A percentile compares a stretch with the other conserved stretches of the same genome.
Conservation (phyloP, 2,797 vertebrate genomes). For the Leptatherina wallacei region DNA sequence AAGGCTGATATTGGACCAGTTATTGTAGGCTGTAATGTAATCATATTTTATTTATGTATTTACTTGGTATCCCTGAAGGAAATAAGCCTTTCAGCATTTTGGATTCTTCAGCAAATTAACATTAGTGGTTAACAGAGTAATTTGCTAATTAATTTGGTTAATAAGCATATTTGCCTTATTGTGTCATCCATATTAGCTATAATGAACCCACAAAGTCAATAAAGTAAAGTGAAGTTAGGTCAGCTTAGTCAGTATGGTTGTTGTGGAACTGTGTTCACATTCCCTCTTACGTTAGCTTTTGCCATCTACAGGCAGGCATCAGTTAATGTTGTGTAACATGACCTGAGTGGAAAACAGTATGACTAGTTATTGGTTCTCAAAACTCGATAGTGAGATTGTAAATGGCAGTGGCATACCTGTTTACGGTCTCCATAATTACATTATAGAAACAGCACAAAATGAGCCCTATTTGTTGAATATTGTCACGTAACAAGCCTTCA, state of each 20-base stretch:
- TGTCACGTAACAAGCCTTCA: background rate
- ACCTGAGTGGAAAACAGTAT: background rate
- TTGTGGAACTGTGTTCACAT: background rate
- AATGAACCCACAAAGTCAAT: background rate
- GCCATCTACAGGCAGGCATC: background rate
- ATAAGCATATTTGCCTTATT: background rate
- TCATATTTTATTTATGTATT: background rate
- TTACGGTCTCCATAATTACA: background rate
- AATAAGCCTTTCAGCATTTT: background rate
- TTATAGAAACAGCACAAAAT: background rate
- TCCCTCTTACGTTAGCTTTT: background rate
- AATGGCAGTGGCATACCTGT: background rate
- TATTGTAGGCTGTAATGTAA: slow-evolving; percentile 7
- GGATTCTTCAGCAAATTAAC: background rate
- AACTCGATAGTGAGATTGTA: background rate
- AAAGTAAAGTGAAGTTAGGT: background rate
- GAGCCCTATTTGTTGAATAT: background rate
- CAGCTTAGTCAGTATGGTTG: background rate
- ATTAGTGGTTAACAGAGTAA: background rate
- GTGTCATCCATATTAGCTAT: background rate
- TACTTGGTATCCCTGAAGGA: too few species aligned
- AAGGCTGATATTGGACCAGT: slow-evolving; percentile 16
- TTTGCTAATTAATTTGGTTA: background rate
- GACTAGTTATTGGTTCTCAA: background rate
- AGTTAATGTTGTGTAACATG: background rate